Evolutionary conservation across 2,113 vertebrate genomes (phyloP), one percentile per base, ranked within the genome.

Genomic region (Nothobranchius kuhntae): DNA sequence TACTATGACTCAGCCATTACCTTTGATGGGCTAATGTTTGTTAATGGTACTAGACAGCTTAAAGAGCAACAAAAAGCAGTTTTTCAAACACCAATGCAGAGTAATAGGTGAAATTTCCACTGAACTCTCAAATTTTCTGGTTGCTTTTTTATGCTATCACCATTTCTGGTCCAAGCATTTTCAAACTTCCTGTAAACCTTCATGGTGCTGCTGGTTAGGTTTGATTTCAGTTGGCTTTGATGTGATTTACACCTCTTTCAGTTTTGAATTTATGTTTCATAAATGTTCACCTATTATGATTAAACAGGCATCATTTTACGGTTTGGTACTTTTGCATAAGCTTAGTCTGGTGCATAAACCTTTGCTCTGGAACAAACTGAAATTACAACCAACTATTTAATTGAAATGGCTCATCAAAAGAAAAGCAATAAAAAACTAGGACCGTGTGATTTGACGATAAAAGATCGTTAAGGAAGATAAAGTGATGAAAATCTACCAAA

Each of bases 101-200:
- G 42, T 36, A 71, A 70, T 42, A 52, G 68, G 51, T 53, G 47
- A 72, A 52, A 69, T 72, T 81, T 84, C 78, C 82, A 70, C 26
- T 51, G 15, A 73, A 73, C 54, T 35, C 46, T 14, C 35, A 15
- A 67, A 59, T 64, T 62, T 38, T 62, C 38, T 17, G 13, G 60
- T 51, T 51, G 38, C 12, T 9, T 45, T 44, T 60, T 38, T 7
- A 2, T 56, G 63, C 66, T 42, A 50, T 59, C 6, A 53, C 44
- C 5, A n/a, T 8, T 46, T 26, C 60, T 53, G 6, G 46, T 47
- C 15, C 46, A 14, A 13, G 55, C 9, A 15, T 57, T 80, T 77
- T 42, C 44, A 13, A 55, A 61, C 62, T 71, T 62, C 64, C 63
- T 60, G 53, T 53, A 69, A 85, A 53, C 9, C 52, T 13, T 69